Percentiles rank a stretch among this genome's conserved stretches.
Conservation (phyloP, 1,140 invertebrate species). For the Diuraphis noxia region DNA sequence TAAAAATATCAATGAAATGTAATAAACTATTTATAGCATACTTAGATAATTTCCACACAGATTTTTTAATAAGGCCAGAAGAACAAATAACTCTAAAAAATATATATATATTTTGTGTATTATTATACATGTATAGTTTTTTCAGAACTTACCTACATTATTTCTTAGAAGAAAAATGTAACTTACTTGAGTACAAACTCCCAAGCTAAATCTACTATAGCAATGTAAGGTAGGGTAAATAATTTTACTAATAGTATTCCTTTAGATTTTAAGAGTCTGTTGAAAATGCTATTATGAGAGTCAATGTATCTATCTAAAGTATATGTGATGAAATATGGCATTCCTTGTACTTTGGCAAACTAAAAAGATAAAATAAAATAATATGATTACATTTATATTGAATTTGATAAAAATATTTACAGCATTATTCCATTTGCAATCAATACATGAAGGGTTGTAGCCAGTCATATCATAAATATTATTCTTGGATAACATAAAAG, state of each 20-base stretch:
- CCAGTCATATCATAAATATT: constrained; percentile 70
- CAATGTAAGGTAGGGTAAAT: constrained; percentile 78
- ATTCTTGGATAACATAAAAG: constrained; percentile 66
- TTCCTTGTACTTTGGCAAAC: constrained; percentile 82
- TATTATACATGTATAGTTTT: neutral
- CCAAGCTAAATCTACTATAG: constrained; percentile 83
- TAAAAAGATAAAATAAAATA: constrained; percentile 60
- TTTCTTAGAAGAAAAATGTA: neutral
- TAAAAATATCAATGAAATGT: constrained; percentile 37
- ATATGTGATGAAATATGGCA: constrained; percentile 81
- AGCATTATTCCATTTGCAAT: constrained; percentile 73
- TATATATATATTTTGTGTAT: neutral
- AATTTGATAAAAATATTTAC: constrained; percentile 22
- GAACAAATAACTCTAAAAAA: constrained; percentile 35
- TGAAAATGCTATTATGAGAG: constrained; percentile 85
- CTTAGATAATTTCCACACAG: constrained; percentile 41
- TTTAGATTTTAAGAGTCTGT: constrained; percentile 83
- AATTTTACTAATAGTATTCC: constrained; percentile 78
- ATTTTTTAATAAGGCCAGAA: constrained; percentile 4
- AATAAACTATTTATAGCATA: constrained; percentile 41
- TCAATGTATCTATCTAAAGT: constrained; percentile 91
- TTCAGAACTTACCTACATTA: neutral
- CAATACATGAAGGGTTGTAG: constrained; percentile 79
- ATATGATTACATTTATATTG: neutral
- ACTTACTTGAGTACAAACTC: constrained; percentile 78